Percentiles rank a stretch among this genome's conserved stretches.
These are phyloP conservation scores for Mystacides longicornis DNA, from an alignment of 2,888 invertebrate genomes.

Conservation along the genomic window DNA sequence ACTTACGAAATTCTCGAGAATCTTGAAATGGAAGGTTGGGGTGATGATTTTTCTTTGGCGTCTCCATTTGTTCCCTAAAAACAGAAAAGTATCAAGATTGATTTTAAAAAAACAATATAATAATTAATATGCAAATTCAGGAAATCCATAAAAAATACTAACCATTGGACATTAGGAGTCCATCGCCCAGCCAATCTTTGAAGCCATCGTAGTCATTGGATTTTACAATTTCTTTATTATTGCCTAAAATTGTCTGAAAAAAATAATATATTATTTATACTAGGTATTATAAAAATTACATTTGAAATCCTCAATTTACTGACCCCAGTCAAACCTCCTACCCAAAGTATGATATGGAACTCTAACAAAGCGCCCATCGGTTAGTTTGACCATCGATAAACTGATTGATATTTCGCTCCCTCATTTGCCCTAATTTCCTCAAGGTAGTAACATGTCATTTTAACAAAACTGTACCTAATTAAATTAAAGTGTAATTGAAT, in stretches of 20 bases:
- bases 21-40: constrained; percentile 42
- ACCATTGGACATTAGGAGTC: constrained; percentile 18
- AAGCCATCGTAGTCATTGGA: constrained; percentile 17
- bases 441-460: too few species aligned
- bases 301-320: background rate
- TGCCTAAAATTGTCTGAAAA: constrained; percentile 17
- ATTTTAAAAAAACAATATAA: too few species aligned
- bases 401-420: too few species aligned
- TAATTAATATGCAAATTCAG: too few species aligned
- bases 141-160: too few species aligned
- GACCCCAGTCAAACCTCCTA: background rate
- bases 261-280: background rate
- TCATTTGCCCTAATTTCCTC: too few species aligned
- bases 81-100: too few species aligned
- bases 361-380: too few species aligned
- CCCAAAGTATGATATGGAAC: too few species aligned
- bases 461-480: too few species aligned
- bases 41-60: constrained; percentile 40
- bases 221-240: constrained; percentile 18
- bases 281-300: background rate
- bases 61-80: constrained; percentile 39
- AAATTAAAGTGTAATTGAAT: too few species aligned
- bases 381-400: too few species aligned
- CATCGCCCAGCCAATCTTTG: constrained; percentile 20
- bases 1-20: constrained; percentile 35